These are phyloP conservation scores for Crocidura indochinensis DNA, from an alignment of 2,797 vertebrate genomes.

Conservation along the genomic window DNA sequence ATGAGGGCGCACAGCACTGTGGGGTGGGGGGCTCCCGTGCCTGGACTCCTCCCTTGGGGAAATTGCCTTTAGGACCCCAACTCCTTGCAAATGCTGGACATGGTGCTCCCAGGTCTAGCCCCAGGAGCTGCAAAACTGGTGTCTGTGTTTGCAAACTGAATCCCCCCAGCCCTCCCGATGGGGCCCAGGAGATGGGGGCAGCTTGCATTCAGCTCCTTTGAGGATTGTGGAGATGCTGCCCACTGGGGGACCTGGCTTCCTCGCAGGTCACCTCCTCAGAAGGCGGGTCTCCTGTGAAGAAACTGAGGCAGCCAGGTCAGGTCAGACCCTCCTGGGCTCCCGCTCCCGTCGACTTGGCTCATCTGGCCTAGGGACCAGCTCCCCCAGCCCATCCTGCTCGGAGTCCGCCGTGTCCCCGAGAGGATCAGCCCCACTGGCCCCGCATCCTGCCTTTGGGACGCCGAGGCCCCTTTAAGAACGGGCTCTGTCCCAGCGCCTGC, in stretches of 20 bases:
- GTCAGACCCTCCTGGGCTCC: not conserved
- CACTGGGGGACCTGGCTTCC: no score
- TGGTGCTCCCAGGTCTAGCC: no score
- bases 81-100: no score
- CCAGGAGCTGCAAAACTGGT: no score
- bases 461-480: slow-evolving; percentile 82
- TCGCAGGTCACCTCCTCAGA: not conserved
- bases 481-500: slow-evolving; percentile 70
- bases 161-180: no score
- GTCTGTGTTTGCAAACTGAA: no score
- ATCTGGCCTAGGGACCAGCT: not conserved
- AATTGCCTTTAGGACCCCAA: no score
- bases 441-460: not conserved
- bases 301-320: no score
- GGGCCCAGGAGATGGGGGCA: no score
- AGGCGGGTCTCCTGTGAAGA: not conserved
- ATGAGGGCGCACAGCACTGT: no score
- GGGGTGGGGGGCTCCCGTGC: no score
- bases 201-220: not conserved
- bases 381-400: not conserved
- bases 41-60: no score
- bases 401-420: not conserved
- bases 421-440: slow-evolving; percentile 3
- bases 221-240: not conserved
- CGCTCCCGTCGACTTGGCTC: not conserved